phyloP scores from a whole-genome alignment of 1,140 invertebrate species.

The Caenorhabditis remanei region DNA sequence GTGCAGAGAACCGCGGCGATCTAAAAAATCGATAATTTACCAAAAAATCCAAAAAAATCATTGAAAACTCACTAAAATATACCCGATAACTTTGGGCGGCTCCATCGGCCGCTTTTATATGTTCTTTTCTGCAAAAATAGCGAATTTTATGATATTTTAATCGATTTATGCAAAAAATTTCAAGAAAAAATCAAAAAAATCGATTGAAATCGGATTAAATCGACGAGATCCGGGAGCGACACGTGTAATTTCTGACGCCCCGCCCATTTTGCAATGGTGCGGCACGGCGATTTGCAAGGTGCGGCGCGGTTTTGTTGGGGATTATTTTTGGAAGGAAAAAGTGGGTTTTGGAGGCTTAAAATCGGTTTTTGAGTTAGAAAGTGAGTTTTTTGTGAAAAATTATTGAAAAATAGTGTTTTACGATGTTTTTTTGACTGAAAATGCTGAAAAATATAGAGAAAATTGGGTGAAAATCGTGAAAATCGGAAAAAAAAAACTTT shows the following conservation, averaged over 20 bases:
- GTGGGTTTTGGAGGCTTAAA: background rate
- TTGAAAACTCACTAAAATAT: slow-evolving; percentile 26
- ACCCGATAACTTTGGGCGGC: slow-evolving; percentile 18
- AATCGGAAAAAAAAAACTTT: too few species aligned
- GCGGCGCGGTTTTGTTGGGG: background rate
- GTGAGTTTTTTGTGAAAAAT: background rate
- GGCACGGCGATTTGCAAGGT: background rate
- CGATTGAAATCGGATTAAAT: background rate
- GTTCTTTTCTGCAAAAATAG: slow-evolving; percentile 10
- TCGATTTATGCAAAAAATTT: background rate
- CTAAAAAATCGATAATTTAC: background rate
- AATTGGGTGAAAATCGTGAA: too few species aligned
- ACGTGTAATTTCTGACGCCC: slow-evolving; percentile 1
- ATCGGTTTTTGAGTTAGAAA: slow-evolving; percentile 1
- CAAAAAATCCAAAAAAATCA: background rate
- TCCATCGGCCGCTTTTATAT: slow-evolving; percentile 1
- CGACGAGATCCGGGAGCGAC: background rate
- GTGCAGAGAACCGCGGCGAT: background rate
- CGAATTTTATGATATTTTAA: background rate
- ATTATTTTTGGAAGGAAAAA: background rate
- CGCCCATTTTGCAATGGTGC: slow-evolving; percentile 3
- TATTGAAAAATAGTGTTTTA: background rate
- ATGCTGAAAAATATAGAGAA: too few species aligned
- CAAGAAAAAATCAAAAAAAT: background rate
- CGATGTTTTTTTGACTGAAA: too few species aligned